Percentiles rank a stretch among this genome's conserved stretches.
Evolutionary conservation across 2,888 invertebrate genomes (phyloP).

Genomic region (Hirtodrosophila confusa): DNA sequence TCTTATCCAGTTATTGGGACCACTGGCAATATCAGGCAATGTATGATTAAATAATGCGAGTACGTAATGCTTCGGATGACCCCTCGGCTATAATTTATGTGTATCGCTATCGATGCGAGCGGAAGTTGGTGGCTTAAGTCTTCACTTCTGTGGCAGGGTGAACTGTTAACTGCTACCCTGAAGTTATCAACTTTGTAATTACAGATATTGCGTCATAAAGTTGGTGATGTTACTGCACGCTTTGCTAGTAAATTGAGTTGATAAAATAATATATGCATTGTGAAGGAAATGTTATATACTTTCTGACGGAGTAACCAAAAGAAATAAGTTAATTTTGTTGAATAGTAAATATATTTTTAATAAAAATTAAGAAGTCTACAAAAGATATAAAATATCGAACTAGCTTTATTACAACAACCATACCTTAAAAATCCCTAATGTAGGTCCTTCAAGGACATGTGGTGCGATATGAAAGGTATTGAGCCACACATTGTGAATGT

Average conservation of each 20-base stretch:
- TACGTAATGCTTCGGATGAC: conserved; percentile 41
- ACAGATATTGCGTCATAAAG: conserved; percentile 46
- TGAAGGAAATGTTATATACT: too few relatives aligned
- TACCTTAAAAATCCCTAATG: too few relatives aligned
- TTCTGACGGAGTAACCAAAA: too few relatives aligned
- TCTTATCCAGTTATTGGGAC: conserved; percentile 5
- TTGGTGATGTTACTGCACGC: conserved; percentile 21
- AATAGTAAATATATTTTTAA: too few relatives aligned
- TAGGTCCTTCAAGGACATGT: too few relatives aligned
- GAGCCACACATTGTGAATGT: too few relatives aligned
- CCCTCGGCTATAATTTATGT: conserved; percentile 43
- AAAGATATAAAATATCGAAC: too few relatives aligned
- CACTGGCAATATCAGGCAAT: conserved; percentile 29
- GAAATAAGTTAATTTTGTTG: too few relatives aligned
- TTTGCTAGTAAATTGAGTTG: not conserved
- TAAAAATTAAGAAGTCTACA: too few relatives aligned
- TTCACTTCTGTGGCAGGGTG: conserved; percentile 51
- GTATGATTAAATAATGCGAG: conserved; percentile 75
- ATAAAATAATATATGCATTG: conserved; percentile 1
- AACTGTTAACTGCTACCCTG: conserved; percentile 25
- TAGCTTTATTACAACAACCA: too few relatives aligned
- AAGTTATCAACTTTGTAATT: conserved; percentile 38
- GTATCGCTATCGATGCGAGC: conserved; percentile 25
- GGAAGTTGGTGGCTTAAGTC: conserved; percentile 64
- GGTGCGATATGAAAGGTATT: too few relatives aligned